Percentiles rank a stretch among this genome's conserved stretches.
Conservation (phyloP, 2,797 vertebrate genomes). For the Craterocephalus amniculus region DNA sequence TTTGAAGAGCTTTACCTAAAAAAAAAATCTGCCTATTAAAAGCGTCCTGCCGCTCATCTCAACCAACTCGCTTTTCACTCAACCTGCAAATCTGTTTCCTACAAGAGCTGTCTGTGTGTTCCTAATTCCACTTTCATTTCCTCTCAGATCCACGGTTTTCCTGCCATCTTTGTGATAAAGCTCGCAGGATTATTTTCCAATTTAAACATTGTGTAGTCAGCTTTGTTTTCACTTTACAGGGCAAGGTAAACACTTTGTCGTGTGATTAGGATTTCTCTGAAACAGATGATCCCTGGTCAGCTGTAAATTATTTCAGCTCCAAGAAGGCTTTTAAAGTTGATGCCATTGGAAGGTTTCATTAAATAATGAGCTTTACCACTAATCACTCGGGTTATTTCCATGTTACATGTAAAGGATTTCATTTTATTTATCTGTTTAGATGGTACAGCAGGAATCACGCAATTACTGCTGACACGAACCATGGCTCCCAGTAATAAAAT, state of each 20-base stretch:
- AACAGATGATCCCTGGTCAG: constrained; percentile 5
- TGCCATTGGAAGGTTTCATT: background rate
- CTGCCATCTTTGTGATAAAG: constrained; percentile 12
- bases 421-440: constrained; percentile 1
- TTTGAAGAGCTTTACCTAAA: too few species aligned
- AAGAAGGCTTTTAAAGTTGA: background rate
- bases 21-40: too few species aligned
- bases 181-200: constrained; percentile 22
- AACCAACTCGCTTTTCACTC: too few species aligned
- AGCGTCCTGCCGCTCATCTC: too few species aligned
- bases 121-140: constrained; percentile 40
- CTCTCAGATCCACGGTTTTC: constrained; percentile 4
- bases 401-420: background rate
- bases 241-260: constrained; percentile 17
- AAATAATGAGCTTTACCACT: background rate
- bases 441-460: too few species aligned
- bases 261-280: constrained; percentile 15
- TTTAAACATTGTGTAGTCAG: constrained; percentile 36
- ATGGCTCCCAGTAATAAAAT: background rate
- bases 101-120: background rate
- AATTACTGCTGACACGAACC: background rate
- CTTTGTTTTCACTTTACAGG: constrained; percentile 35
- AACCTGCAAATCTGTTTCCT: background rate
- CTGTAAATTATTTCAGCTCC: constrained; percentile 4
- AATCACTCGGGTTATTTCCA: background rate